A percentile compares a stretch with the other conserved stretches of the same genome.
Evolutionary conservation across 2,113 vertebrate species (phyloP).

Genomic region (Heterotis niloticus): DNA sequence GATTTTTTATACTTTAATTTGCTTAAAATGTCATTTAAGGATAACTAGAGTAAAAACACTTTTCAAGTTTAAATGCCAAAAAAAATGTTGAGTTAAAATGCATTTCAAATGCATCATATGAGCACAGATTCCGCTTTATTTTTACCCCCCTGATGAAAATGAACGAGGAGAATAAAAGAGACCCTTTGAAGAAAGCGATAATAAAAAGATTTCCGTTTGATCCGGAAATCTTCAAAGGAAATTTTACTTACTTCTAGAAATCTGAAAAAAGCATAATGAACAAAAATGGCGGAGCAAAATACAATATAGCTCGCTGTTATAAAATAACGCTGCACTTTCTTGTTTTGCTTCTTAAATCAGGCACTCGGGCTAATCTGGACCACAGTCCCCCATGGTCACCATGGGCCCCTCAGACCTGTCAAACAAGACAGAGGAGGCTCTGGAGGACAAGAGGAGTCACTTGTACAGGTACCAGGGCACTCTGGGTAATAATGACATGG

Average conservation of each 20-base stretch:
- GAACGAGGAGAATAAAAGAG: not conserved
- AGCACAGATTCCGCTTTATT: too few species aligned
- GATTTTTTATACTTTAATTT: too few species aligned
- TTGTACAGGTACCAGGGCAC: conserved; percentile 45
- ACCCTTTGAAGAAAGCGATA: not conserved
- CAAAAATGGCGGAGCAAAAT: not conserved
- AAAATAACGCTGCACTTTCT: not conserved
- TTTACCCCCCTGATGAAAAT: not conserved
- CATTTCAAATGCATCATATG: too few species aligned
- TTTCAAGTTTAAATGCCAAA: too few species aligned
- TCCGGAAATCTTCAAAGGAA: not conserved
- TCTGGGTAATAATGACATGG: conserved; percentile 54
- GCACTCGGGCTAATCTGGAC: conserved; percentile 25
- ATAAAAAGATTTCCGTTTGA: not conserved
- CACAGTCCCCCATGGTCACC: conserved; percentile 22
- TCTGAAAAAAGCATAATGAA: not conserved
- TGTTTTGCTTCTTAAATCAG: conserved; percentile 36
- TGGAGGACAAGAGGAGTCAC: conserved; percentile 37
- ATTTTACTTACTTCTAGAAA: not conserved
- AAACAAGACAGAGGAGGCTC: conserved; percentile 66
- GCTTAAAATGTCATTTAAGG: too few species aligned
- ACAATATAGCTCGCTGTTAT: not conserved
- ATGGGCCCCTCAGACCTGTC: conserved; percentile 69
- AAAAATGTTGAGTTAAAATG: too few species aligned
- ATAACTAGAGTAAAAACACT: too few species aligned